Evolutionary conservation across 2,888 invertebrate genomes (phyloP).

Genomic region (Cosmia pyralina): DNA sequence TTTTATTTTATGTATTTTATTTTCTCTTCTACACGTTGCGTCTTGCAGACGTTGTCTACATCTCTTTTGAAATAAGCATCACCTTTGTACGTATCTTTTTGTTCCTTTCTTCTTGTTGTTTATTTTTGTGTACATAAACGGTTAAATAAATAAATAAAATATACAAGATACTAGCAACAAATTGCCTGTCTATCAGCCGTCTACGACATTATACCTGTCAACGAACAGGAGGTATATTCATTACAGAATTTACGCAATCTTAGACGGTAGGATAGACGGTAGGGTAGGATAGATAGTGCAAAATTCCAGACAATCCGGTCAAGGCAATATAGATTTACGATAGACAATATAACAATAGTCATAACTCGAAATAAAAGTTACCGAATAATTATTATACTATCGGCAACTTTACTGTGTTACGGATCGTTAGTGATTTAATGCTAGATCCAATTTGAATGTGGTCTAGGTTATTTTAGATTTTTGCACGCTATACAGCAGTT

Average conservation of each 20-base stretch:
- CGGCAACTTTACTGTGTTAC: conserved; percentile 50
- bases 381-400: conserved; percentile 46
- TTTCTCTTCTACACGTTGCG: too few species aligned
- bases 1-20: too few species aligned
- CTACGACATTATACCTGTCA: conserved; percentile 13
- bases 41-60: too few species aligned
- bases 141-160: too few species aligned
- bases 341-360: conserved; percentile 27
- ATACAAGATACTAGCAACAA: neutral
- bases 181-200: conserved; percentile 2
- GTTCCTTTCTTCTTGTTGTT: too few species aligned
- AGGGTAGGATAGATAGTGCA: conserved; percentile 51
- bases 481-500: conserved; percentile 15
- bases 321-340: conserved; percentile 55
- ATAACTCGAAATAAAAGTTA: conserved; percentile 53
- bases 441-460: conserved; percentile 17
- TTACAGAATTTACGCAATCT: conserved; percentile 40
- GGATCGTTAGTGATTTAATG: conserved; percentile 30
- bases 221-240: conserved; percentile 16
- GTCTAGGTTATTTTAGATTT: conserved; percentile 24
- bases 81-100: too few species aligned
- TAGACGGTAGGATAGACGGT: conserved; percentile 40
- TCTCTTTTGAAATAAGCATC: too few species aligned
- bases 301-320: conserved; percentile 59
- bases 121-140: too few species aligned